These are phyloP conservation scores for Paralvinella palmiformis DNA, from an alignment of 1,140 invertebrate genomes.

Conservation along the genomic window DNA sequence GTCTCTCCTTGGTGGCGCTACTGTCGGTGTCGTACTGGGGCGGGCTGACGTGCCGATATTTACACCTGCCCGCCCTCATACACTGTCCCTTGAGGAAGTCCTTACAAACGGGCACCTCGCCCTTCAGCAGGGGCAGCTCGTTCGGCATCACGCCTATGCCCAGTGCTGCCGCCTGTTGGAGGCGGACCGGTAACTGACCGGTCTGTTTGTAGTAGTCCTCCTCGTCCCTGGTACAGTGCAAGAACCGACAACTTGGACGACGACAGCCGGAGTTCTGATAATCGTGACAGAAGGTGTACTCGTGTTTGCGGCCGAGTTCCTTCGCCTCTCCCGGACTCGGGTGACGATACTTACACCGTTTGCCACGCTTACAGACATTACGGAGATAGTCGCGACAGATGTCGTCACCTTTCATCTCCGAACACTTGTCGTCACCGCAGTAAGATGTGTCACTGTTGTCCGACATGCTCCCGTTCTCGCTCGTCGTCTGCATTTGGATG, in stretches of 20 bases:
- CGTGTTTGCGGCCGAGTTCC: constrained; percentile 38
- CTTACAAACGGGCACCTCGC: constrained; percentile 62
- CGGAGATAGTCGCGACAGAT: constrained; percentile 58
- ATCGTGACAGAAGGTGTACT: constrained; percentile 72
- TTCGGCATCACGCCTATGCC: constrained; percentile 29
- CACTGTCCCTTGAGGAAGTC: constrained; percentile 72
- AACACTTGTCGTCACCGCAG: constrained; percentile 28
- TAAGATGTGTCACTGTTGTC: constrained; percentile 41
- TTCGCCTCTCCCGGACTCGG: constrained; percentile 32
- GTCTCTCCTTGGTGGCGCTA: neutral
- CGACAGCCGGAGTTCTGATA: constrained; percentile 64
- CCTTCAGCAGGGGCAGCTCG: constrained; percentile 31
- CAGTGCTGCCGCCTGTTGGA: constrained; percentile 37
- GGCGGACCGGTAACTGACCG: constrained; percentile 36
- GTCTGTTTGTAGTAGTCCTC: constrained; percentile 65
- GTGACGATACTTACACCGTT: constrained; percentile 62
- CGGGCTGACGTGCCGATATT: constrained; percentile 54
- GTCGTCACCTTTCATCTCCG: constrained; percentile 34
- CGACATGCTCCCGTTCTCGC: constrained; percentile 31
- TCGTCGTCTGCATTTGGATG: neutral
- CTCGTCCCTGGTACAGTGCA: constrained; percentile 71
- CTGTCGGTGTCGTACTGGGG: constrained; percentile 26
- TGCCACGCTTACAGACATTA: constrained; percentile 68
- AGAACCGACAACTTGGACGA: constrained; percentile 55
- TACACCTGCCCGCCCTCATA: constrained; percentile 55